Base-by-base conservation (phyloP, 2,113 vertebrate species). In the Centropus bengalensis region DNA sequence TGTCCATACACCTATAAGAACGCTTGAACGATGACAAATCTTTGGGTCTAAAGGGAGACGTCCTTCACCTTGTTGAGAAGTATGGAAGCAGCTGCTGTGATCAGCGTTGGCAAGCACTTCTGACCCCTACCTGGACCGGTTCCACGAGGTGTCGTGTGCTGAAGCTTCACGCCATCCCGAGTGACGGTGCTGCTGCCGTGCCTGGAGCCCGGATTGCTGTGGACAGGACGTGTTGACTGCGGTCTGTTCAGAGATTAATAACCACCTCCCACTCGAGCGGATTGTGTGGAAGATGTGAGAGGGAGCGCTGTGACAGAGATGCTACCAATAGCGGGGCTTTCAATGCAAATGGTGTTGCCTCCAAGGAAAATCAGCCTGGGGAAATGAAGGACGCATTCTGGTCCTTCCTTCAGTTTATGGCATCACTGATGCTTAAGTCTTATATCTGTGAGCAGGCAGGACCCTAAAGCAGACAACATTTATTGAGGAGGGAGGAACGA, bases 181-280 rank as follows among this genome's bases (percentile, higher is more conserved):
- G 4, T 17, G 42, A 27, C 1, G 36, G 71, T 1, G 4, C 64
- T 58, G 30, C 63, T 66, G 51, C 86, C 28, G 8, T 13, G n/a
- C 52, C 0, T 3, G 81, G 76, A 59, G 51, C 68, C 16, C 2
- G 3, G 63, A 60, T 2, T 7, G 64, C 68, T 11, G 21, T 2
- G 56, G 89, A 89, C 88, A n/a, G 21, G 75, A 76, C n/a, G 76
- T 3, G 9, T 8, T 26, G 45, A 38, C 64, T 47, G 73, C 80
- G 42, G 92, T 77, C 21, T 0, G 55, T 91, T 56, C 81, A 80
- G 47, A 93, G 96, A 96, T 90, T 78, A 95, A 90, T 95, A 82
- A 10, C 8, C 4, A 58, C 91, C 92, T 96, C 84, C 94, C 85
- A 80, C 83, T 93, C 12, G 1, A 55, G 78, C 75, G 88, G 88